Conservation (phyloP, 2,888 invertebrate species). For the Aplocera efformata region DNA sequence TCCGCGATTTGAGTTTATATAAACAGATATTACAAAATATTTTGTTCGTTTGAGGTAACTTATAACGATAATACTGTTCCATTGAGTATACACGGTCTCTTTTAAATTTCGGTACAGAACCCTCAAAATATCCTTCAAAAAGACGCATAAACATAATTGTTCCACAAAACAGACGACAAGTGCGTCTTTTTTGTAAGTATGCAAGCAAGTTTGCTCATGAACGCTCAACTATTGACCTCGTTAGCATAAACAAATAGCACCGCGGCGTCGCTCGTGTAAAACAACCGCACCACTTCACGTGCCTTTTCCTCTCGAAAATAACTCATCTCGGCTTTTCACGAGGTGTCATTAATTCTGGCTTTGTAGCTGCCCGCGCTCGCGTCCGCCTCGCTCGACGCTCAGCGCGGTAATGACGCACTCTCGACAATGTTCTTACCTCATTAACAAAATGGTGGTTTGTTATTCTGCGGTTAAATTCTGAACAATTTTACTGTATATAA, state of each 20-base stretch:
- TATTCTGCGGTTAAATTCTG: conserved; percentile 24
- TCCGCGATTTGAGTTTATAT: too few species aligned
- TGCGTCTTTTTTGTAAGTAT: too few species aligned
- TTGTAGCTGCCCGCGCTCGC: conserved; percentile 42
- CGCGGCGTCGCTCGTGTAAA: conserved; percentile 54
- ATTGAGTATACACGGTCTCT: too few species aligned
- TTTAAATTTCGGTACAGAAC: too few species aligned
- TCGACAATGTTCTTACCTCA: conserved; percentile 65
- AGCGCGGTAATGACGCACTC: conserved; percentile 58
- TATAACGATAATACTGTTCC: too few species aligned
- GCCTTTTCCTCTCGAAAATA: conserved; percentile 79
- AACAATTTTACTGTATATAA: too few species aligned
- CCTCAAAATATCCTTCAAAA: too few species aligned
- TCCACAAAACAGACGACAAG: too few species aligned
- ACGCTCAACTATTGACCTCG: conserved; percentile 73
- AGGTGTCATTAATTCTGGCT: conserved; percentile 75
- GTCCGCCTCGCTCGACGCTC: conserved; percentile 47
- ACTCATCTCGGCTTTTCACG: conserved; percentile 76
- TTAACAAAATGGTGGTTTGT: conserved; percentile 55
- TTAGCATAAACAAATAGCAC: conserved; percentile 74
- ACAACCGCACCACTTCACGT: conserved; percentile 72
- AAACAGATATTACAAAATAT: too few species aligned
- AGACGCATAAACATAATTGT: too few species aligned
- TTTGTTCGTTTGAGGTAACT: too few species aligned
- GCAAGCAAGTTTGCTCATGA: conserved; percentile 51